Evolutionary conservation across 2,113 vertebrate genomes (phyloP), one percentile per base, ranked within the genome.

Genomic region (Indicator maculatus): DNA sequence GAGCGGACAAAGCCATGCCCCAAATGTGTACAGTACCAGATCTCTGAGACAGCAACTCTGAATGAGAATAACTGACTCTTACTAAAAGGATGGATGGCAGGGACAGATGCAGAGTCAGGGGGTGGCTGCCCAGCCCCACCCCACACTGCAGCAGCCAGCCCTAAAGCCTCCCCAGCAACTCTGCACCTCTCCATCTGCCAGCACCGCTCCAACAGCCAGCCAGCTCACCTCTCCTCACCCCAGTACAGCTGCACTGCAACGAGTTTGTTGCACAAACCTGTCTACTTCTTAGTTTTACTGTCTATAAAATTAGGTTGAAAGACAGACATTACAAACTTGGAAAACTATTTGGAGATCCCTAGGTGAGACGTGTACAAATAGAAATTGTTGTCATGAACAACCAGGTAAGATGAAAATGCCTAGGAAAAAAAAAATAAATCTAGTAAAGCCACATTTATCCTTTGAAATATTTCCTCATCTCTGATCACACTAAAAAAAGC

Each of bases 141-240:
- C 24, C 53, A 18, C n/a, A 3, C 6, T 13, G 27, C n/a, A 79
- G 36, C 16, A 33, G 38, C 58, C 61, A 91, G 63, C 58, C 45
- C 63, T n/a, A 21, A 78, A 93, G 74, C 56, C 45, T 86, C 28
- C 65, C 33, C 28, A 27, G 26, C 18, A 83, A 2, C 19, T 39
- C 60, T 16, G 33, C 66, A 38, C 26, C 81, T 64, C 31, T 69
- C 89, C 47, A 28, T 50, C 78, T 61, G 55, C 81, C 56, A 65
- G 87, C 31, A 27, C 4, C 0, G 63, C 65, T 77, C 64, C 60
- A 77, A 72, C 56, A 84, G 65, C 44, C 66, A 64, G 41, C 41
- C 65, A 60, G 50, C 81, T 89, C 82, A 75, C 77, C 85, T 86
- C 77, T 39, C 26, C 76, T 91, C 94, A 86, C 73, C 81, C 73